Evolutionary conservation across 2,888 invertebrate genomes (phyloP).

Genomic region (Bhutanitis thaidina): DNA sequence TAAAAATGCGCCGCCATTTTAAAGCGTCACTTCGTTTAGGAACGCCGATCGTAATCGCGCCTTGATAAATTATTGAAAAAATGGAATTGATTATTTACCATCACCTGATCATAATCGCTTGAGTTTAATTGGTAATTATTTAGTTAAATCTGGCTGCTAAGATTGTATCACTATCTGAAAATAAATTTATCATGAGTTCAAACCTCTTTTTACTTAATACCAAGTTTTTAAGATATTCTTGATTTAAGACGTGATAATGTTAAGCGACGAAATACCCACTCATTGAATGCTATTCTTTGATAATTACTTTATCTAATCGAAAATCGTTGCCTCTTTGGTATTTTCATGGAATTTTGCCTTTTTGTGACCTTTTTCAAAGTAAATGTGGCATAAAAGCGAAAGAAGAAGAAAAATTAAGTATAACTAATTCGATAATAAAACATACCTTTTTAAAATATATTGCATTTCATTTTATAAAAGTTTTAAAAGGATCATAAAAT

Average conservation of each 20-base stretch:
- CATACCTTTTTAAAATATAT: too few species aligned
- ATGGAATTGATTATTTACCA: constrained; percentile 67
- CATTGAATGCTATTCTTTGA: constrained; percentile 4
- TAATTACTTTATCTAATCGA: constrained; percentile 17
- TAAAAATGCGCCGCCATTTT: constrained; percentile 54
- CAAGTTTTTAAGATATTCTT: constrained; percentile 15
- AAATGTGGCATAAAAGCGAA: too few species aligned
- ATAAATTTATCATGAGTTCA: constrained; percentile 24
- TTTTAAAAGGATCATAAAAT: too few species aligned
- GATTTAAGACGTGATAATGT: constrained; percentile 13
- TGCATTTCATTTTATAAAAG: too few species aligned
- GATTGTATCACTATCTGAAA: constrained; percentile 32
- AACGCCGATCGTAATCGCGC: constrained; percentile 50
- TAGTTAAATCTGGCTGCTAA: constrained; percentile 40
- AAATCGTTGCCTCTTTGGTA: too few species aligned
- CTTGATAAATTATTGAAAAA: constrained; percentile 70
- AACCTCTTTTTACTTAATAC: constrained; percentile 23
- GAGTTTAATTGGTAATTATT: constrained; percentile 63
- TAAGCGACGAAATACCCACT: constrained; percentile 13
- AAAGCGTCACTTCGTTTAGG: constrained; percentile 39
- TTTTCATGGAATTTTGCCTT: too few species aligned
- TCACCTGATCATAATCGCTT: constrained; percentile 55
- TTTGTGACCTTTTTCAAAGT: too few species aligned
- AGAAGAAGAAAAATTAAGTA: too few species aligned
- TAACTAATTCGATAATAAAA: too few species aligned